Evolutionary conservation across 2,888 invertebrate genomes (phyloP), one percentile per base, ranked within the genome.

Genomic region (Protonemura montana): DNA sequence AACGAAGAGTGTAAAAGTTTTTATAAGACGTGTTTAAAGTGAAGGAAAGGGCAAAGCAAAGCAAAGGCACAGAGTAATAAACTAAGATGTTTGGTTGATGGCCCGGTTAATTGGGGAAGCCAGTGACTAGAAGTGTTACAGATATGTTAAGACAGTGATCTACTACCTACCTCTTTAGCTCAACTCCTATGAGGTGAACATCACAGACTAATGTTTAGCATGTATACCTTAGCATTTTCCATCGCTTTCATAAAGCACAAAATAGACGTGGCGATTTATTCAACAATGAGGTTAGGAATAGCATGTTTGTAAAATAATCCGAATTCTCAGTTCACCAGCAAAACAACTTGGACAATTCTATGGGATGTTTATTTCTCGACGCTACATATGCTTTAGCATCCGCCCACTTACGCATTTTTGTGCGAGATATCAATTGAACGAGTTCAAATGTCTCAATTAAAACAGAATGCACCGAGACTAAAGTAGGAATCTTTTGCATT

Each of bases 41-140:
- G 29, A 30, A 30, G n/a, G 81, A 81, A 30, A 28, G 81, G 28
- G 78, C 78, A 30, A 26, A 5, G 82, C 35, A 41, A 41, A 30
- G 82, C 41, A 26, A 26, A 29, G 81, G 81, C 81, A 83, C 78
- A 78, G 81, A 30, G 28, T 30, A 28, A 76, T 84, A 84, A 84
- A 84, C 76, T 76, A 84, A n/a, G 84, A 84, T 84, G 84, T 28
- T 25, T 84, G 27, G 84, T 84, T 84, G 84, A 84, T 84, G 84
- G 76, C 59, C 84, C 76, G 84, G 84, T 84, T 84, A 84, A 84
- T 84, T 84, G 84, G 59, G 25, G 28, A 2, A 27, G 84, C 28
- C 84, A 84, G 27, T 84, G 84, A 84, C 76, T 76, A 76, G 76
- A 76, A 84, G 84, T 84, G 76, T 84, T 84, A 84, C 84, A 84